Conservation (phyloP, 2,797 vertebrate species). For the Cyclopterus lumpus region DNA sequence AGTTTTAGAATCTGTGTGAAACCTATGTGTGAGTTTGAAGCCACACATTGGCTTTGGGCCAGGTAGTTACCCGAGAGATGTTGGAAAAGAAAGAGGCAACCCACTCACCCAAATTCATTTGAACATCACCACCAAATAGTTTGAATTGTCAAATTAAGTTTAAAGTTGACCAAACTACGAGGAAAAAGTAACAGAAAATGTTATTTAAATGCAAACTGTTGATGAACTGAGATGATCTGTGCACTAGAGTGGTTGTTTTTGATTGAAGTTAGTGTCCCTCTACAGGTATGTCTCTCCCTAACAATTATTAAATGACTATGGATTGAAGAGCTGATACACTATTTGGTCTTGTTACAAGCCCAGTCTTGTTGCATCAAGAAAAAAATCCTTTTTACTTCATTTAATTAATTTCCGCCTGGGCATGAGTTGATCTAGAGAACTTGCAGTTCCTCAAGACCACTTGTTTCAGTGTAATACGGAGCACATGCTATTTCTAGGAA, state of each 20-base stretch:
- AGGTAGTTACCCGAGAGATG: not conserved
- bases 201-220: not conserved
- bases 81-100: not conserved
- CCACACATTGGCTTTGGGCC: not conserved
- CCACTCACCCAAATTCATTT: no score
- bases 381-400: not conserved
- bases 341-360: conserved; percentile 39
- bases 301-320: conserved; percentile 17
- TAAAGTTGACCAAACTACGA: not conserved
- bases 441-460: not conserved
- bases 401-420: conserved; percentile 2
- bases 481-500: conserved; percentile 2
- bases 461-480: not conserved
- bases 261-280: not conserved
- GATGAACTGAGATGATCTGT: not conserved
- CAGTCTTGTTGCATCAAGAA: not conserved
- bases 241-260: not conserved
- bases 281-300: not conserved
- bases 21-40: not conserved
- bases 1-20: not conserved
- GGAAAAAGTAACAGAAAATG: not conserved
- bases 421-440: not conserved
- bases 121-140: no score
- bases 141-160: no score
- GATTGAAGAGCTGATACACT: conserved; percentile 20